Evolutionary conservation across 2,797 vertebrate species (phyloP).

Genomic region (Anguilla anguilla): DNA sequence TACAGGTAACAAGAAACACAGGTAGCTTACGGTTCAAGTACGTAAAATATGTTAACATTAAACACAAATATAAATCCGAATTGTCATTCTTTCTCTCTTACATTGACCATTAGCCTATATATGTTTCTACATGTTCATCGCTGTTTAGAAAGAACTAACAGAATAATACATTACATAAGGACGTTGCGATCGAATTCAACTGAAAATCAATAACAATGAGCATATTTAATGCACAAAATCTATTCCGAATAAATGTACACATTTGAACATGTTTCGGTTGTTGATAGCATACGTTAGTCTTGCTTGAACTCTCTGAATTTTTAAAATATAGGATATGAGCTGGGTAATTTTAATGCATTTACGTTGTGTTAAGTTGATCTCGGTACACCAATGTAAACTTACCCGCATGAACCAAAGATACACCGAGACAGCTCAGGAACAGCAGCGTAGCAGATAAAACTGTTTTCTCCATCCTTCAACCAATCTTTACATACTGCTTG

Average conservation of each 20-base stretch:
- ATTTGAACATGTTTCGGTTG: background rate
- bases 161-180: constrained; percentile 2
- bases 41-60: background rate
- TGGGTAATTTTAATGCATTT: constrained; percentile 7
- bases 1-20: background rate
- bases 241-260: background rate
- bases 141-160: background rate
- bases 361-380: background rate
- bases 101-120: background rate
- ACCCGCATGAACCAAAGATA: constrained; percentile 73
- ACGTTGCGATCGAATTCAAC: background rate
- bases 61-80: background rate
- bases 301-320: background rate
- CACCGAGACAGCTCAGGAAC: constrained; percentile 67
- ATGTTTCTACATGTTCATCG: background rate
- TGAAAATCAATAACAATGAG: background rate
- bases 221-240: background rate
- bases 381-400: constrained; percentile 61
- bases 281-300: background rate
- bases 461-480: constrained; percentile 69
- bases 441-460: constrained; percentile 63
- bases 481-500: constrained; percentile 71
- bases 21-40: background rate
- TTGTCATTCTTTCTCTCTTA: constrained; percentile 1
- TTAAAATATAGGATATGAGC: constrained; percentile 17